Conservation (phyloP, 2,888 invertebrate genomes). For the Heliconius erato region DNA sequence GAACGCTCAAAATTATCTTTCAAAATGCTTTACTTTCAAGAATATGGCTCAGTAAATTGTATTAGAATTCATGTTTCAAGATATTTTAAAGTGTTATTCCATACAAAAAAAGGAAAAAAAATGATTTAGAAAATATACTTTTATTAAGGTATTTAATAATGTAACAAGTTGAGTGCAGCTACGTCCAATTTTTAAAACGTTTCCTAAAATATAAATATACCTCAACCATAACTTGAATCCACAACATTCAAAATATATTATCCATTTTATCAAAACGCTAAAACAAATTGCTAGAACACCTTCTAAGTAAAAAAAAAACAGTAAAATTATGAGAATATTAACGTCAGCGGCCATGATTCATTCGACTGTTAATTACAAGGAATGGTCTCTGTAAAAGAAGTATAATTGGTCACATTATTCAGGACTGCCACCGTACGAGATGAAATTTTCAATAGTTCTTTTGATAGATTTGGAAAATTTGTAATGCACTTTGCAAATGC, state of each 20-base stretch:
- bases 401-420: slow-evolving; percentile 69
- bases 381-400: slow-evolving; percentile 67
- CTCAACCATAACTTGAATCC: not conserved
- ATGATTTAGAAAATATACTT: too few species aligned
- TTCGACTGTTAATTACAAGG: slow-evolving; percentile 65
- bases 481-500: not conserved
- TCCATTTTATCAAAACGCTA: not conserved
- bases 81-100: too few species aligned
- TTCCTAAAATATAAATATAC: too few species aligned
- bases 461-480: slow-evolving; percentile 49
- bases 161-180: too few species aligned
- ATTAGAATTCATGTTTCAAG: too few species aligned
- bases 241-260: not conserved
- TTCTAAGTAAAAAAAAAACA: slow-evolving; percentile 19
- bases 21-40: too few species aligned
- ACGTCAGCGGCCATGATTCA: slow-evolving; percentile 62
- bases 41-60: too few species aligned
- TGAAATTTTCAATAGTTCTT: slow-evolving; percentile 57
- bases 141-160: too few species aligned
- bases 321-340: slow-evolving; percentile 22
- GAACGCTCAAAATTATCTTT: too few species aligned
- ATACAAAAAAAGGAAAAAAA: too few species aligned
- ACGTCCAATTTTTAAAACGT: too few species aligned
- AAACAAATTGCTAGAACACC: slow-evolving; percentile 1
- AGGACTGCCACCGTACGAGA: slow-evolving; percentile 49